Base-by-base conservation (phyloP, 1,140 invertebrate species). In the Drosophila nikananu region DNA sequence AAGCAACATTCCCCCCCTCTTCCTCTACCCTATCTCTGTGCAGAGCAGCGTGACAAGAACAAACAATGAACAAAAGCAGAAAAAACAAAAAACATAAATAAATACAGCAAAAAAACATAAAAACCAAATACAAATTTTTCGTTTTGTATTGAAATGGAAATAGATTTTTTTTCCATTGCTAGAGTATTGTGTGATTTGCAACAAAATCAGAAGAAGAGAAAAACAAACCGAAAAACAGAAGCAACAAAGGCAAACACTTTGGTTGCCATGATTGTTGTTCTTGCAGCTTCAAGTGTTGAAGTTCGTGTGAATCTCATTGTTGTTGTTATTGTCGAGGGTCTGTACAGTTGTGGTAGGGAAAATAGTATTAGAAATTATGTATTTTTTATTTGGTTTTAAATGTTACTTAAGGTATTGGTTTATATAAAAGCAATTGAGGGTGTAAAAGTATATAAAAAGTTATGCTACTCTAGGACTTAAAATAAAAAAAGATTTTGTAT, bases 31-130 rank as follows among this genome's bases (percentile, higher is more conserved):
- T 10, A 5, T 10, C 30, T 59, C 49, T 83, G 84, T 76, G 77
- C 84, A 89, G 84, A 77, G 81, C 84, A 89, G 84, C 84, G 81
- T 87, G 84, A 89, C 84, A 81, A 78, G 84, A 84, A 89, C 68
- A 87, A 81, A 87, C 73, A 84, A 84, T 78, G 60, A 66, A 54
- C 57, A 74, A 48, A 41, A 67, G 54, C 42, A 55, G 37, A n/a
- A 41, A 60, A 67, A n/a, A n/a, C 15, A 41, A 60, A 32, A 27
- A 70, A 68, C 23, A 55, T 46, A 66, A 48, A 55, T 55, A 55
- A 55, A 55, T 55, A 55, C 52, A 54, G 51, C 17, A 49, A 21
- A 48, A 46, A 57, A 51, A 62, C 48, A 61, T 17, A 58, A 41
- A 64, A 49, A 71, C 21, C 46, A 59, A 52, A 79, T 46, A 70